Evolutionary conservation across 2,113 vertebrate genomes (phyloP).

Genomic region (Corythoichthys intestinalis): DNA sequence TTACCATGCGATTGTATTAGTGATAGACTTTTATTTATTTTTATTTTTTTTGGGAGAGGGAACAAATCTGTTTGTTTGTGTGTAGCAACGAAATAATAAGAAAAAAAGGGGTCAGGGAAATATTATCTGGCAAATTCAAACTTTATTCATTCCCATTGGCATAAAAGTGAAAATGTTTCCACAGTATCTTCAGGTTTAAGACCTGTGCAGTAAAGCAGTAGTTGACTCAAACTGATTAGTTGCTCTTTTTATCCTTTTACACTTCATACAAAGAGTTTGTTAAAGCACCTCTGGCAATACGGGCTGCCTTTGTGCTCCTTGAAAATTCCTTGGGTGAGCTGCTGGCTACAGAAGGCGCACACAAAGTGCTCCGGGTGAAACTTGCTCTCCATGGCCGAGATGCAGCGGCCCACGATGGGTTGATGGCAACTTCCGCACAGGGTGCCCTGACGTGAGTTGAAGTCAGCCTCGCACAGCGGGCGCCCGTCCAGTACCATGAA

Average conservation of each 20-base stretch:
- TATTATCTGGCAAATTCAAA: too few species aligned
- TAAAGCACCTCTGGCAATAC: conserved; percentile 78
- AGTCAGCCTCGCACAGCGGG: conserved; percentile 84
- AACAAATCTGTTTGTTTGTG: too few species aligned
- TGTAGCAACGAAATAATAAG: too few species aligned
- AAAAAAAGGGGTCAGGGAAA: too few species aligned
- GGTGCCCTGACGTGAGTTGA: conserved; percentile 79
- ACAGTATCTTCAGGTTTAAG: background rate
- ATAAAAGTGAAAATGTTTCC: too few species aligned
- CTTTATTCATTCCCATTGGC: too few species aligned
- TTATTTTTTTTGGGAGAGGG: too few species aligned
- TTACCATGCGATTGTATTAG: too few species aligned
- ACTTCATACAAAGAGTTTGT: conserved; percentile 76
- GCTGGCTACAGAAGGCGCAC: conserved; percentile 83
- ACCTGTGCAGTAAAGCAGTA: too few species aligned
- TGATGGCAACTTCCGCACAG: conserved; percentile 75
- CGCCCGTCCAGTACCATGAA: conserved; percentile 84
- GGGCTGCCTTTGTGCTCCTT: conserved; percentile 75
- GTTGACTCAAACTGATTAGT: too few species aligned
- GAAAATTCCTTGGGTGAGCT: conserved; percentile 83
- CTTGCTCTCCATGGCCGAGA: conserved; percentile 75
- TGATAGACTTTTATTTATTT: too few species aligned
- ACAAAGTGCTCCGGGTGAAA: conserved; percentile 92
- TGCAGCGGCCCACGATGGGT: conserved; percentile 80
- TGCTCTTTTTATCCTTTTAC: background rate